phyloP scores from a whole-genome alignment of 2,888 invertebrate species.

The Amblyteles armatorius region DNA sequence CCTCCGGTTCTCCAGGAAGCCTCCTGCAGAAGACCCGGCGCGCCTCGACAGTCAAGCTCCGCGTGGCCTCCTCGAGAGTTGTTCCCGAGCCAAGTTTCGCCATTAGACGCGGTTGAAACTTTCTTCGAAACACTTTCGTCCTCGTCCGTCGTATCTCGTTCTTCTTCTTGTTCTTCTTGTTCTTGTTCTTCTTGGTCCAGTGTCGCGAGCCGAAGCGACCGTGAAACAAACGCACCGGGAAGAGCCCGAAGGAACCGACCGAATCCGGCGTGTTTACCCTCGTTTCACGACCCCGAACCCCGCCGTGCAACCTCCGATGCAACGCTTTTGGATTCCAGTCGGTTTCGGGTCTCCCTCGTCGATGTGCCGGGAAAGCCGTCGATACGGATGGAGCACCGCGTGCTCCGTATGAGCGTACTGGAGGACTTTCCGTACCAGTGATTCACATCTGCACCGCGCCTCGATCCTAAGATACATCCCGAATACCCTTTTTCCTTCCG shows the following conservation, averaged over 20 bases:
- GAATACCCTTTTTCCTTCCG: background rate
- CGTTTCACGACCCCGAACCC: conserved; percentile 49
- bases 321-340: conserved; percentile 65
- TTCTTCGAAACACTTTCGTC: conserved; percentile 84
- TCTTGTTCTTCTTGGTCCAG: conserved; percentile 46
- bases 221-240: conserved; percentile 78
- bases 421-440: conserved; percentile 35
- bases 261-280: conserved; percentile 78
- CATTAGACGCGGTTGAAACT: conserved; percentile 83
- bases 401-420: conserved; percentile 51
- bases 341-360: conserved; percentile 7
- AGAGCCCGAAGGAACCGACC: conserved; percentile 48
- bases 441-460: conserved; percentile 63
- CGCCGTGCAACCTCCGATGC: conserved; percentile 15
- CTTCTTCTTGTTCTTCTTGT: conserved; percentile 53
- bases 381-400: conserved; percentile 35
- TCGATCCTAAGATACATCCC: conserved; percentile 11
- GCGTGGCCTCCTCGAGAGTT: conserved; percentile 73
- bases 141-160: conserved; percentile 68
- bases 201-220: conserved; percentile 74
- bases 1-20: conserved; percentile 60
- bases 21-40: conserved; percentile 72
- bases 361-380: conserved; percentile 1
- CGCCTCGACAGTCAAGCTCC: conserved; percentile 78
- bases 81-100: conserved; percentile 80